Percentiles rank a stretch among this genome's conserved stretches.
phyloP scores from a whole-genome alignment of 2,888 invertebrate genomes.

The Acanthoscelides obtectus region DNA sequence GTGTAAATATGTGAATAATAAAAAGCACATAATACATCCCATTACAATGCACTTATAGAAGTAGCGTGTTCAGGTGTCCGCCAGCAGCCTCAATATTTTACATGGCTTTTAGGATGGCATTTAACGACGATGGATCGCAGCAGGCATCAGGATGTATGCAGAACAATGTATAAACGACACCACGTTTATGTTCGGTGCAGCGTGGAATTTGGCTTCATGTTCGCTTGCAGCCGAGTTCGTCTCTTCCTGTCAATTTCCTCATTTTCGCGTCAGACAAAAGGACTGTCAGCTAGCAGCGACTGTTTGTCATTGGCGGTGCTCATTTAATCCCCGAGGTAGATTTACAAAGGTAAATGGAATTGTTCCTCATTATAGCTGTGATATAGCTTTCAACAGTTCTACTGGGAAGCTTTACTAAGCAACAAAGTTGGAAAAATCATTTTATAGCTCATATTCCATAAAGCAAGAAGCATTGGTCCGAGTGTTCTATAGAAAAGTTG shows the following conservation, averaged over 20 bases:
- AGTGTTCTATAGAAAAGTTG: too few species aligned
- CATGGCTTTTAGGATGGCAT: background rate
- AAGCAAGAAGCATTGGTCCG: too few species aligned
- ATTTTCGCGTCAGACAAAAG: background rate
- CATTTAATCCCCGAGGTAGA: too few species aligned
- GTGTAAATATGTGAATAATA: background rate
- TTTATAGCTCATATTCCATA: too few species aligned
- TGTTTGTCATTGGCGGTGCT: background rate
- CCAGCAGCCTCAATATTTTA: background rate
- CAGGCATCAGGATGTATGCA: background rate
- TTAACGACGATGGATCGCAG: background rate
- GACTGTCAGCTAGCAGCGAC: background rate
- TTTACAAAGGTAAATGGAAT: too few species aligned
- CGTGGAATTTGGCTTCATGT: background rate
- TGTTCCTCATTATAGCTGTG: too few species aligned
- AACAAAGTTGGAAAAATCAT: too few species aligned
- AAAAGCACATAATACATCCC: background rate
- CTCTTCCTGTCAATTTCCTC: background rate
- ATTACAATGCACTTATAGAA: background rate
- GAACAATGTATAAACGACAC: background rate
- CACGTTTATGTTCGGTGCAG: background rate
- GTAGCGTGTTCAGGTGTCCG: background rate
- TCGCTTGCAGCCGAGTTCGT: background rate
- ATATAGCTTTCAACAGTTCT: too few species aligned
- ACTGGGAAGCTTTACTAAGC: too few species aligned